Base-by-base conservation (phyloP, 2,113 vertebrate species). In the Scomber scombrus region DNA sequence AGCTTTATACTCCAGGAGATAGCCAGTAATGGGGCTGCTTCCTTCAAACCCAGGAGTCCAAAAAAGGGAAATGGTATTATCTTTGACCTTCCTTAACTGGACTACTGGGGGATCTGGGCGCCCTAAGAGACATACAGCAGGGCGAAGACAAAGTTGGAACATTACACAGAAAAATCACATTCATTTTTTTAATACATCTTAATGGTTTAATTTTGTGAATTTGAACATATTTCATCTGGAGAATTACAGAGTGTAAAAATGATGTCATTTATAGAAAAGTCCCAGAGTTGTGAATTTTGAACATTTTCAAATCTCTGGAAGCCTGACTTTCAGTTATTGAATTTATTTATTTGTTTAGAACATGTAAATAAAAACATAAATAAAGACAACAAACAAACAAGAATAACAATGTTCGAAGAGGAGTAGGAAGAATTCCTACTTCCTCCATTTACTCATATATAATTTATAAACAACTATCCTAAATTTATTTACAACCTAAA, bases 1-100 rank as follows among this genome's bases (percentile, higher is more conserved):
- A 43, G 55, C 58, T 93, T 93, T 93, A 43, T 87, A 93, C 80
- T 93, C 89, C 43, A 93, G 82, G 40, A 61, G 69, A 80, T 78
- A 93, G 7, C 85, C 80, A 0, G 81, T 88, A 12, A 91, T 81
- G 62, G 89, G 81, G 70, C 85, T 79, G 68, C 78, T 71, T 18
- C 88, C 86, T 69, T 82, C 61, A 63, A 78, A 87, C 10, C 87
- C 85, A 21, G 83, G 69, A 71, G 49, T 87, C 93, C 93, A 93
- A n/a, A 46, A 34, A 12, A 93, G 73, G 15, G 87, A 88, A 34
- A 93, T 62, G 0, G 54, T 63, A 2, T 81, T 77, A 63, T 63
- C 51, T 51, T 18, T 84, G 50, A 92, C 85, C 56, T 86, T 78
- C 47, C 86, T 80, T 57, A 93, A 45, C 19, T 85, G 12, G 12